Evolutionary conservation across 2,797 vertebrate genomes (phyloP).

Genomic region (Zenarchopterus dispar): DNA sequence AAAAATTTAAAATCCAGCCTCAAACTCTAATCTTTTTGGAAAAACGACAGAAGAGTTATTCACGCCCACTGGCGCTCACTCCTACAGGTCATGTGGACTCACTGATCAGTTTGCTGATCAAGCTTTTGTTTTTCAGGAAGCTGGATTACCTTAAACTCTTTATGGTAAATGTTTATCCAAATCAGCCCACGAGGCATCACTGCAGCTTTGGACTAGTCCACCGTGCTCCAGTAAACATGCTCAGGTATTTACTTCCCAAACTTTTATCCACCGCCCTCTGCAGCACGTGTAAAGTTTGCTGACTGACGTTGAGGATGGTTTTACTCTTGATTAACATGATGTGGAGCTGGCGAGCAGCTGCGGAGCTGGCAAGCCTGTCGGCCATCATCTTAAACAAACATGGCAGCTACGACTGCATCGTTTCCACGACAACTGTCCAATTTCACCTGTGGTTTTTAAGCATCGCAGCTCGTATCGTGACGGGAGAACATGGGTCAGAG

Average conservation of each 20-base stretch:
- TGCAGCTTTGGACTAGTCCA: neutral
- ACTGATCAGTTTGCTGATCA: too few relatives aligned
- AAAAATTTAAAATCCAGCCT: neutral
- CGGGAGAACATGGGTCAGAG: conserved; percentile 2
- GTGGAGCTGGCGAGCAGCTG: conserved; percentile 23
- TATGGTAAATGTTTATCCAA: too few relatives aligned
- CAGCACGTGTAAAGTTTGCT: neutral
- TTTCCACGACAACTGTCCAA: conserved; percentile 31
- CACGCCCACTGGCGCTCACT: too few relatives aligned
- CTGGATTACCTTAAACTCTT: too few relatives aligned
- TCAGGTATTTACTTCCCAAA: neutral
- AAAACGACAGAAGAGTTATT: too few relatives aligned
- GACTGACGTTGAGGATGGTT: conserved; percentile 6
- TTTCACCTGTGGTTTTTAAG: conserved; percentile 29
- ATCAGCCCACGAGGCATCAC: neutral
- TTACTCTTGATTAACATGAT: conserved; percentile 6
- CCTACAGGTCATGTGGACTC: too few relatives aligned
- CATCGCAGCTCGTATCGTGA: conserved; percentile 16
- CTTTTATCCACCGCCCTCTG: conserved; percentile 21
- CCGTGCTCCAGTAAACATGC: neutral
- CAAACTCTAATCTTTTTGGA: neutral
- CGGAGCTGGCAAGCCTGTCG: conserved; percentile 20
- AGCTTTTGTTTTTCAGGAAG: too few relatives aligned
- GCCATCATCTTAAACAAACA: conserved; percentile 35
- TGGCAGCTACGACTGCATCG: conserved; percentile 35